These are phyloP conservation scores for Acanthurus lineatus DNA, from an alignment of 2,797 vertebrate species.

Conservation along the genomic window DNA sequence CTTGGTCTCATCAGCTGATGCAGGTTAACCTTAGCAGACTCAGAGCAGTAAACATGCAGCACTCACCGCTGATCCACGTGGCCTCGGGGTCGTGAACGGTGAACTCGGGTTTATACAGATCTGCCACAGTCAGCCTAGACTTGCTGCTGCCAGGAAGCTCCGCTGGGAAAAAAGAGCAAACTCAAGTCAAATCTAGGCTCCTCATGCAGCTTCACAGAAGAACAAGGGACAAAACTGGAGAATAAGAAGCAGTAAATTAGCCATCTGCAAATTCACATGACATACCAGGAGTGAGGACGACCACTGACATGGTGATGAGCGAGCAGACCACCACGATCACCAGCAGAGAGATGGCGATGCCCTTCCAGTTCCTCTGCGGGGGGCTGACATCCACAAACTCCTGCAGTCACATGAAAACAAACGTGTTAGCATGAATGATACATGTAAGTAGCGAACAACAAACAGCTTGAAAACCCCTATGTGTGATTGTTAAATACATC, in stretches of 20 bases:
- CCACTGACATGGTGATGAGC: constrained; percentile 94
- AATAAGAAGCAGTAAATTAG: neutral
- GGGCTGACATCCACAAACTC: constrained; percentile 88
- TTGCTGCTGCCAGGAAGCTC: constrained; percentile 88
- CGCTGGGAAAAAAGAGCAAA: constrained; percentile 71
- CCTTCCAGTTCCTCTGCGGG: constrained; percentile 95
- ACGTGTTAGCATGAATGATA: neutral
- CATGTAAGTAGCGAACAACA: neutral
- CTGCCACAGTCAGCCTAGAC: constrained; percentile 88
- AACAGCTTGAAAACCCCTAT: no score
- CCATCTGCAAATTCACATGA: neutral
- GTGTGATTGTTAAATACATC: neutral
- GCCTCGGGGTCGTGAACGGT: constrained; percentile 88
- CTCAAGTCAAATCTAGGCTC: neutral
- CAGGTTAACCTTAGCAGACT: no score
- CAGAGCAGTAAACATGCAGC: neutral
- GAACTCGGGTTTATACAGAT: constrained; percentile 90
- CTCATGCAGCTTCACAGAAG: neutral
- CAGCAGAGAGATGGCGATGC: constrained; percentile 94
- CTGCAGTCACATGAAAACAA: constrained; percentile 73
- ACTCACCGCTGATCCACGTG: constrained; percentile 91
- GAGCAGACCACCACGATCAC: constrained; percentile 95
- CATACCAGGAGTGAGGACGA: constrained; percentile 92
- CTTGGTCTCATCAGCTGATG: no score
- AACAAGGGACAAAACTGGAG: neutral